Base-by-base conservation (phyloP, 1,140 invertebrate species). In the Drosophila insularis region DNA sequence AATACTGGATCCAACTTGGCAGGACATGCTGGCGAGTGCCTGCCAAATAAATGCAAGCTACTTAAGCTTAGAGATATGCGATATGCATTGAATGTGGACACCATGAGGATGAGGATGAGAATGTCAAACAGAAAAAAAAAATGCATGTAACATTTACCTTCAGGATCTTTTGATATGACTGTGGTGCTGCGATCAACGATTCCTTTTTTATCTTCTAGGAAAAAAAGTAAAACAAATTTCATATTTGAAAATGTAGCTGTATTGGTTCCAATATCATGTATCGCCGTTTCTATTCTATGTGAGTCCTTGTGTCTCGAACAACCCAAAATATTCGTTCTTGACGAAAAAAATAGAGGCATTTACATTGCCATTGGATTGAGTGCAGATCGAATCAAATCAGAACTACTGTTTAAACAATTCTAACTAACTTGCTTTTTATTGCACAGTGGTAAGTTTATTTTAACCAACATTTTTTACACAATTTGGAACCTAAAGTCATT, bases 171-270 rank as follows among this genome's bases (percentile, higher is more conserved):
- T 92, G 96, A 97, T 93, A 98, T 97, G 91, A 98, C 97, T 90
- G 97, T 98, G 92, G 96, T 97, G 93, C 96, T 97, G 93, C 97
- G 95, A 94, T 98, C 97, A 93, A 97, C 97, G 91, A 95, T 96
- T 93, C 94, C 95, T 93, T 97, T 97, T 94, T 97, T 97, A 94
- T 97, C 96, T 94, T 97, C 95, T 95, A 91, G 59, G 67, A 81
- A 74, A 73, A 27, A 89, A 91, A 68, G 43, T 78, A 63, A 86
- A 81, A 81, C 40, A 74, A 79, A 86, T 79, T 71, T 68, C 40
- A 72, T 72, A 80, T 73, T 78, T 81, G 32, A 80, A 73, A 80
- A 71, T 77, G 61, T 61, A 59, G 58, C 58, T 31, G 39, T 67
- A 65, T 71, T 65, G 50, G 39, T 56, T 61, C 46, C 68, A 55